phyloP scores from a whole-genome alignment of 2,113 vertebrate species.

The Saimiri boliviensis region DNA sequence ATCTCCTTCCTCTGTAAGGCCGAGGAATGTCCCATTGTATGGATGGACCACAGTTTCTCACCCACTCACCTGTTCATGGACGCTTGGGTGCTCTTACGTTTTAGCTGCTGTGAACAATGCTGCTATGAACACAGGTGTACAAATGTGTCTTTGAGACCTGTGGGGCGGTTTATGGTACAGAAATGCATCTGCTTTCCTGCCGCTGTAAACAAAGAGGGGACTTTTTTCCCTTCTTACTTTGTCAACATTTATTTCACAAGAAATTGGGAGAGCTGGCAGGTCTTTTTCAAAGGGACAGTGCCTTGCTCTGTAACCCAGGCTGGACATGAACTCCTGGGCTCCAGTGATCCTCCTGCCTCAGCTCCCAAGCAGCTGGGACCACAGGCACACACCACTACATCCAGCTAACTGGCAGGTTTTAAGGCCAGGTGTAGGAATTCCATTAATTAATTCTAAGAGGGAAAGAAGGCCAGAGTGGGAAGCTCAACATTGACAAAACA shows the following conservation, averaged over 20 bases:
- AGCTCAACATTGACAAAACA: neutral
- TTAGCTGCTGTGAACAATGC: neutral
- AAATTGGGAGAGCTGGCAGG: neutral
- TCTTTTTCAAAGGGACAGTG: neutral
- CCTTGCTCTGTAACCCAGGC: neutral
- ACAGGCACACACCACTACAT: neutral
- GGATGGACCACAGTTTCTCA: neutral
- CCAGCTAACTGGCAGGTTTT: neutral
- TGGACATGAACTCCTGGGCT: neutral
- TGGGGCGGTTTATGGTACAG: neutral
- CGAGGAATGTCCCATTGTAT: neutral
- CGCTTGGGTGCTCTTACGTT: neutral
- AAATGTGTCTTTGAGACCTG: neutral
- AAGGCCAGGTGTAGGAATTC: neutral
- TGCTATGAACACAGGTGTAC: neutral
- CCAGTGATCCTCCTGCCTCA: neutral
- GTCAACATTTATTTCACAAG: neutral
- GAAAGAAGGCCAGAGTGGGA: neutral
- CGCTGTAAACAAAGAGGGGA: neutral
- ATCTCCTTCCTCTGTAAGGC: neutral
- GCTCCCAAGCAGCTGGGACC: neutral
- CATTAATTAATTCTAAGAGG: neutral
- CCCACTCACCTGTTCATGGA: neutral
- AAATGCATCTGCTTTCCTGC: neutral
- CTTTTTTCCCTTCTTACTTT: neutral